Conservation (phyloP, 2,113 vertebrate genomes). For the Sebastes schlegelii region DNA sequence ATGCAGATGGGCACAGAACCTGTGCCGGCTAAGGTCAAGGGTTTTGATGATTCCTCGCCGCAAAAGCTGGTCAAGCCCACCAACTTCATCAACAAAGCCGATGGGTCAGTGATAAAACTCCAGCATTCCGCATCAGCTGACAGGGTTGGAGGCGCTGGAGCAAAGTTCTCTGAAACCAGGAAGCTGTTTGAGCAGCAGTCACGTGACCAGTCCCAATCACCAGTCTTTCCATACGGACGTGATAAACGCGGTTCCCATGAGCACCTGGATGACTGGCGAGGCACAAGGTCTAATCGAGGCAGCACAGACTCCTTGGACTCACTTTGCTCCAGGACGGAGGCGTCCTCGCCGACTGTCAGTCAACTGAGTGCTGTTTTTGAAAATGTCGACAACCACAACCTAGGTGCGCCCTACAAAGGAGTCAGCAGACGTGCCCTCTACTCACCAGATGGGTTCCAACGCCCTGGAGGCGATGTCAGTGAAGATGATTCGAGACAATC, state of each 20-base stretch:
- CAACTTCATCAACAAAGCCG: constrained; percentile 92
- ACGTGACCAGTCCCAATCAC: constrained; percentile 87
- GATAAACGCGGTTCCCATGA: constrained; percentile 90
- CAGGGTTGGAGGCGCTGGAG: constrained; percentile 88
- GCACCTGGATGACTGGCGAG: constrained; percentile 90
- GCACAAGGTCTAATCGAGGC: constrained; percentile 91
- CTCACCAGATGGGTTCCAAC: constrained; percentile 81
- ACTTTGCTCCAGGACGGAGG: constrained; percentile 94
- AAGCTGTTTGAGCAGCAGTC: constrained; percentile 94
- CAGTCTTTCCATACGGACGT: constrained; percentile 89
- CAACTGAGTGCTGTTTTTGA: constrained; percentile 98
- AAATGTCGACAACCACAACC: constrained; percentile 85
- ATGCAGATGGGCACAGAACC: constrained; percentile 97
- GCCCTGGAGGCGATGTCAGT: constrained; percentile 79
- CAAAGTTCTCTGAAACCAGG: constrained; percentile 95
- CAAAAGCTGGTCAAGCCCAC: constrained; percentile 90
- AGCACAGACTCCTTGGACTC: constrained; percentile 97
- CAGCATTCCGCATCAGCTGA: constrained; percentile 90
- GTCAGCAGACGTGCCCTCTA: constrained; percentile 84
- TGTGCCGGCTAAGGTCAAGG: constrained; percentile 79
- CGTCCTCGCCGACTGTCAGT: constrained; percentile 95
- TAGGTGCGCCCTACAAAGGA: constrained; percentile 73
- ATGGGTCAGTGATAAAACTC: constrained; percentile 89
- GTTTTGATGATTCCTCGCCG: constrained; percentile 86
- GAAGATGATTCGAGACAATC: constrained; percentile 85